A percentile compares a stretch with the other conserved stretches of the same genome.
Conservation (phyloP, 2,888 invertebrate genomes). For the Campoplex nolae region DNA sequence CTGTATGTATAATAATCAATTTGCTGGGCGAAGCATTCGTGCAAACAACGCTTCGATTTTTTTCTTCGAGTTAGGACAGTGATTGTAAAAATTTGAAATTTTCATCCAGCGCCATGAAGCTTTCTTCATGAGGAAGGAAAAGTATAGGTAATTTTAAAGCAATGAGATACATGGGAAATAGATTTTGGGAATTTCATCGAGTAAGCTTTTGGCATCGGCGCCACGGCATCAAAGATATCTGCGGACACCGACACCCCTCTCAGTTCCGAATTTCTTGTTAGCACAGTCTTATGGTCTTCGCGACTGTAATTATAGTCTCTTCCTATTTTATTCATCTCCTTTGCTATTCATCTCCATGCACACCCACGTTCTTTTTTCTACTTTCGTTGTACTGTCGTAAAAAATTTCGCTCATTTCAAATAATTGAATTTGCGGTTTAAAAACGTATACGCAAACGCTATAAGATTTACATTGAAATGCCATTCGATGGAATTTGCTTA, state of each 20-base stretch:
- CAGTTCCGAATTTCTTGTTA: background rate
- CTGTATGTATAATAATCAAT: too few relatives aligned
- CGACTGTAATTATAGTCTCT: background rate
- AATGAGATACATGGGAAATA: slow-evolving; percentile 6
- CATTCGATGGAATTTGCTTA: background rate
- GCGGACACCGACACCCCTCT: background rate
- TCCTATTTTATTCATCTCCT: background rate
- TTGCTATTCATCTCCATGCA: background rate
- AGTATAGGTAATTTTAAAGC: background rate
- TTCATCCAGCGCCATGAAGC: background rate
- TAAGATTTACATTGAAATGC: background rate
- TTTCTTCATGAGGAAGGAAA: slow-evolving; percentile 1
- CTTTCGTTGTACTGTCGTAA: background rate
- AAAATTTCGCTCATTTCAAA: background rate
- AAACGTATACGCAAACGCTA: background rate
- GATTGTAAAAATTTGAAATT: background rate
- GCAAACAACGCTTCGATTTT: too few relatives aligned
- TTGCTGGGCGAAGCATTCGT: too few relatives aligned
- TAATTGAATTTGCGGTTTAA: background rate
- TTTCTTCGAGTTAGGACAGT: background rate
- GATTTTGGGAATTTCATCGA: background rate
- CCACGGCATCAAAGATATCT: background rate
- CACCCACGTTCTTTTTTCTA: background rate
- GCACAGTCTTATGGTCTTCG: background rate
- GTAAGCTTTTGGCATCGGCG: background rate